Base-by-base conservation (phyloP, 1,140 invertebrate species). In the Drosophila grimshawi region DNA sequence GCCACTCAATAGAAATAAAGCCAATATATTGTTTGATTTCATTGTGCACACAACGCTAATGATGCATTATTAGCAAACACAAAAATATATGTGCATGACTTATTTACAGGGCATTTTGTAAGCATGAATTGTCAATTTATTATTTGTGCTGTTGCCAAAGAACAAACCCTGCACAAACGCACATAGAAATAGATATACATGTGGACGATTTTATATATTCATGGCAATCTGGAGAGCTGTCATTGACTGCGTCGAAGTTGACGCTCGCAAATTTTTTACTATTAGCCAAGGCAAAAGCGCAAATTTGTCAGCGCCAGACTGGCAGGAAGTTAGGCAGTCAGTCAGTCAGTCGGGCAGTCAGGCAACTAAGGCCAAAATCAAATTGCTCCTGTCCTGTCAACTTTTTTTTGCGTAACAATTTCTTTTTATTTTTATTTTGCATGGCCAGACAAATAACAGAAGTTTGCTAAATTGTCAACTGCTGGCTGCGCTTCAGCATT, bases 171-270 rank as follows among this genome's bases (percentile, higher is more conserved):
- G 5, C 48, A 27, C 32, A 49, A 7, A 52, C 29, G 52, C n/a
- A 39, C 11, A 43, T 5, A 65, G 11, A 56, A 55, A 74, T 46
- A 35, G 35, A 45, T 27, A 45, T 59, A 68, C 35, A 61, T 76
- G 45, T 53, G 57, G 49, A 62, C 49, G 51, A 49, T 69, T 55
- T 67, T 88, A 88, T 78, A 75, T 78, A 88, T 88, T 88, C 85
- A 88, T 88, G 59, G 74, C 80, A 83, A 88, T 88, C 85, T 88
- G 52, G 69, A 88, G 66, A 63, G 83, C 73, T 88, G 83, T 88
- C 85, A 89, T 73, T 80, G 76, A 51, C 69, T 66, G 68, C 57
- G 43, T 64, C 62, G 59, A 80, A 77, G 63, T 80, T 78, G 69
- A 88, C 43, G 78, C 72, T 55, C 59, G 55, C 72, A 77, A 77